phyloP scores from a whole-genome alignment of 2,888 invertebrate species.

The Synergus umbraculus region DNA sequence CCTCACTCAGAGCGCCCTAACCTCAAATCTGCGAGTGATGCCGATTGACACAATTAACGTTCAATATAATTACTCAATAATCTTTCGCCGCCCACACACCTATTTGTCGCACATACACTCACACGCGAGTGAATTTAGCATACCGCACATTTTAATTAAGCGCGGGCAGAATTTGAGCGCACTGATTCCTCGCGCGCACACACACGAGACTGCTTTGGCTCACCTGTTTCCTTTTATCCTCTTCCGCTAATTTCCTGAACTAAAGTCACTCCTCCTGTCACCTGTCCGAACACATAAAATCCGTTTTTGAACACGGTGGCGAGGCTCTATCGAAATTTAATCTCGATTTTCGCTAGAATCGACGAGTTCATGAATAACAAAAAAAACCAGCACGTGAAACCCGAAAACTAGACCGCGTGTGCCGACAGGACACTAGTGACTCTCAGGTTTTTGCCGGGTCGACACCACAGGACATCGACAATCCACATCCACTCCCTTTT shows the following conservation, averaged over 20 bases:
- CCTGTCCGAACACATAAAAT: conserved; percentile 38
- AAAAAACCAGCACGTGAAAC: neutral
- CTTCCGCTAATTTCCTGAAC: conserved; percentile 20
- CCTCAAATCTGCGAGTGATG: conserved; percentile 13
- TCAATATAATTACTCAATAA: too few relatives aligned
- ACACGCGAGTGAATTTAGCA: conserved; percentile 16
- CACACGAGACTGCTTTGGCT: conserved; percentile 20
- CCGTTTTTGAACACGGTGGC: neutral
- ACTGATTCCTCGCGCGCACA: neutral
- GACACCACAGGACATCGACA: neutral
- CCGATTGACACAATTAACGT: too few relatives aligned
- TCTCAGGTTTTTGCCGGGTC: conserved; percentile 6
- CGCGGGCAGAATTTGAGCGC: conserved; percentile 9
- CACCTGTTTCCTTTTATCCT: conserved; percentile 34
- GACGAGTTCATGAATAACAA: conserved; percentile 24
- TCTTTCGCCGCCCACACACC: conserved; percentile 23
- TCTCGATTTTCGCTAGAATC: conserved; percentile 10
- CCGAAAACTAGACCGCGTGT: conserved; percentile 26
- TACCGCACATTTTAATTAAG: conserved; percentile 28
- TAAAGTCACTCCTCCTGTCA: conserved; percentile 40
- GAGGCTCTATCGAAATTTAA: conserved; percentile 12
- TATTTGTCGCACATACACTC: conserved; percentile 11
- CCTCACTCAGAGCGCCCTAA: neutral
- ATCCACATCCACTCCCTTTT: conserved; percentile 26
- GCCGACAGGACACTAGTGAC: neutral